A percentile compares a stretch with the other conserved stretches of the same genome.
These are phyloP conservation scores for Sinohyriopsis cumingii DNA, from an alignment of 2,888 invertebrate genomes.

Conservation along the genomic window DNA sequence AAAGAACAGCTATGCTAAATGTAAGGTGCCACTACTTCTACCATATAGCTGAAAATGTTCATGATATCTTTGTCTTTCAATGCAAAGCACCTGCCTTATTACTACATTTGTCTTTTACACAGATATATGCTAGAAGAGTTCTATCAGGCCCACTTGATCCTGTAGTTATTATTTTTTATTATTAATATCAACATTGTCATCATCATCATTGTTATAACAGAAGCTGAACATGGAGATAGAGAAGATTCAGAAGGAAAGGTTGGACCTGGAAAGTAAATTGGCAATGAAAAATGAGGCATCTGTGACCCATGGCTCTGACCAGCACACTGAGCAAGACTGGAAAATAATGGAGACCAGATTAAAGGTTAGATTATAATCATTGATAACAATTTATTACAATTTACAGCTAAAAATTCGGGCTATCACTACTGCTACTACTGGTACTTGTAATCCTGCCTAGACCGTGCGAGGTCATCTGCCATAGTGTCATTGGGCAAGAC, in stretches of 20 bases:
- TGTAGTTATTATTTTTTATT: too few relatives aligned
- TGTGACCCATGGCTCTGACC: conserved; percentile 2
- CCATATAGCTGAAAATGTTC: too few relatives aligned
- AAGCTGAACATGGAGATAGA: conserved; percentile 21
- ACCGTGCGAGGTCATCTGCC: too few relatives aligned
- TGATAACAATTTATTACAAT: conserved; percentile 1
- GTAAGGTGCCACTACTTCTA: too few relatives aligned
- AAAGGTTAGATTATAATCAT: conserved; percentile 45
- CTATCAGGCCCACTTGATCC: too few relatives aligned
- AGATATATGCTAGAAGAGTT: too few relatives aligned
- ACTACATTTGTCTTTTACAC: too few relatives aligned
- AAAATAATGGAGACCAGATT: conserved; percentile 58
- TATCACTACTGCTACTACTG: too few relatives aligned
- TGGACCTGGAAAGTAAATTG: conserved; percentile 54
- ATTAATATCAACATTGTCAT: neutral
- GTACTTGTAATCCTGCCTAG: too few relatives aligned
- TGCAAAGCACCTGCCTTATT: too few relatives aligned
- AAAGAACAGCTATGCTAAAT: too few relatives aligned
- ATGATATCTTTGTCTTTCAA: too few relatives aligned
- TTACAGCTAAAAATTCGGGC: neutral
- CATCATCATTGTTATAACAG: conserved; percentile 11
- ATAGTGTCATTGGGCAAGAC: neutral
- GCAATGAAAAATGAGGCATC: conserved; percentile 3
- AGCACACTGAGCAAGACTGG: conserved; percentile 60
- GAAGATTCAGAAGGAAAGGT: conserved; percentile 43